phyloP scores from a whole-genome alignment of 1,140 invertebrate species.

The Dendrolimus punctatus region DNA sequence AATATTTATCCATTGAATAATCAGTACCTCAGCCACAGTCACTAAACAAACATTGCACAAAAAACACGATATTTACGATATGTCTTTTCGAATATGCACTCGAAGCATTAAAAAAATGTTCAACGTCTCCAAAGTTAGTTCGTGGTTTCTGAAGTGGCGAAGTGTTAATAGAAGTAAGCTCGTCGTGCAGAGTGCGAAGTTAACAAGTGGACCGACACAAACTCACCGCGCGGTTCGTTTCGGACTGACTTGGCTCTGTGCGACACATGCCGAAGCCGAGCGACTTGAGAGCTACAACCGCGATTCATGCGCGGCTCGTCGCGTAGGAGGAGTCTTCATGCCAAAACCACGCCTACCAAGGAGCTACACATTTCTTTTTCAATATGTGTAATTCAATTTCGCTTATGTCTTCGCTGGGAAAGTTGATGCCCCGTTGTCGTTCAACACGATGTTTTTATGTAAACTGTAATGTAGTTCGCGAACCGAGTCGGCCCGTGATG shows the following conservation, averaged over 20 bases:
- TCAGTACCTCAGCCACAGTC: constrained; percentile 12
- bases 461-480: constrained; percentile 69
- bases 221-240: constrained; percentile 23
- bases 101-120: no score
- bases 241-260: constrained; percentile 37
- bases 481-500: constrained; percentile 52
- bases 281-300: constrained; percentile 33
- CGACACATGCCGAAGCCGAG: constrained; percentile 26
- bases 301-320: constrained; percentile 52
- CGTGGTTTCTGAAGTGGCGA: constrained; percentile 19
- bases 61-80: constrained; percentile 9
- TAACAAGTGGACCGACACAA: constrained; percentile 31
- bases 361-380: constrained; percentile 71
- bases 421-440: constrained; percentile 70
- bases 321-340: constrained; percentile 54
- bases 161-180: constrained; percentile 28
- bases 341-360: constrained; percentile 67
- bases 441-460: constrained; percentile 71
- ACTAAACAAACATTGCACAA: constrained; percentile 28
- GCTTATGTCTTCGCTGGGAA: constrained; percentile 71
- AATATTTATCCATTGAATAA: no score
- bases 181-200: constrained; percentile 37
- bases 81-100: no score
- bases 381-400: constrained; percentile 73
- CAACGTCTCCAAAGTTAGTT: constrained; percentile 1